phyloP scores from a whole-genome alignment of 2,113 vertebrate species.

The Xenotilapia longispinis region DNA sequence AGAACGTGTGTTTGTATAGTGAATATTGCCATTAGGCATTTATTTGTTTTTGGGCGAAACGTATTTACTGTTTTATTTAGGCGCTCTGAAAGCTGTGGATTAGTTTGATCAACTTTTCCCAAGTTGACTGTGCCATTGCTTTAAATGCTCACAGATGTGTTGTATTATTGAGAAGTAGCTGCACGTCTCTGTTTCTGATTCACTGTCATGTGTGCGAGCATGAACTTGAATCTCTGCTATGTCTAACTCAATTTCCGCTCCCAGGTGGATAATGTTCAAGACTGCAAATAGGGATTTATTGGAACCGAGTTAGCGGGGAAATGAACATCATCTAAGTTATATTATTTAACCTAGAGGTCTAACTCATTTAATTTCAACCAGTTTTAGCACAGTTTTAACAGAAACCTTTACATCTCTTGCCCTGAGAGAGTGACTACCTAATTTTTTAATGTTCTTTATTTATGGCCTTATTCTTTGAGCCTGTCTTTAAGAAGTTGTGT shows the following conservation, averaged over 20 bases:
- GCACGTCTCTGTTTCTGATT: not conserved
- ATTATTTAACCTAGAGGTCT: not conserved
- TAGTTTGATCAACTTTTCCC: slow-evolving; percentile 32
- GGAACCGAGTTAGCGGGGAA: not conserved
- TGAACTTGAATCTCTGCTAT: not conserved
- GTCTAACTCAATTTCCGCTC: not conserved
- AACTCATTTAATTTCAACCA: not conserved
- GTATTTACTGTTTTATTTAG: not conserved
- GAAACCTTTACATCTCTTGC: not conserved
- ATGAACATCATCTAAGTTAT: not conserved
- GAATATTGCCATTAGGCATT: slow-evolving; percentile 10
- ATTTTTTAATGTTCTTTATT: rapidly evolving
- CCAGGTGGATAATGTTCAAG: not conserved
- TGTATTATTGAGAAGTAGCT: not conserved
- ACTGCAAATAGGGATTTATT: not conserved
- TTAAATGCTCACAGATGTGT: slow-evolving; percentile 7
- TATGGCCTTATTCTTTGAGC: not conserved
- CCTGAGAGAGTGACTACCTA: not conserved
- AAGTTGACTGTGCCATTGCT: slow-evolving; percentile 14
- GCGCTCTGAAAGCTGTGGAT: slow-evolving; percentile 17
- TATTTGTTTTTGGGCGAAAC: slow-evolving; percentile 32
- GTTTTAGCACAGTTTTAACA: not conserved
- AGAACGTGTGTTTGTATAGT: slow-evolving; percentile 30
- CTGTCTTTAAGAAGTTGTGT: not conserved
- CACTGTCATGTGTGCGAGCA: not conserved